Evolutionary conservation across 2,888 invertebrate genomes (phyloP).

Genomic region (Brachypalpus laphriformis): DNA sequence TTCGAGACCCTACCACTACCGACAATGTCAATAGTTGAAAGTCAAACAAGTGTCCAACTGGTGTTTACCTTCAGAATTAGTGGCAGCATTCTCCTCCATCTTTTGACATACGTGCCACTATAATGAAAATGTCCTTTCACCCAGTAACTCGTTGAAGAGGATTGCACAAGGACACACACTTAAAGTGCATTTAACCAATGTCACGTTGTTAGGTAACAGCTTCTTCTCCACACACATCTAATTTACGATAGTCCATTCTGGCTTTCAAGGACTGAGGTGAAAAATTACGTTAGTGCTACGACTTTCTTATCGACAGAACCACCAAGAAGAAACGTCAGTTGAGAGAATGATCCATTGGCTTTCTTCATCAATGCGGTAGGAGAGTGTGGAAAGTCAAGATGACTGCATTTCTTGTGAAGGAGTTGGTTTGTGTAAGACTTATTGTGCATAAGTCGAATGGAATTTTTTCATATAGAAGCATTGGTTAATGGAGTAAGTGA

Average conservation of each 20-base stretch:
- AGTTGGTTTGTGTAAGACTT: constrained; percentile 12
- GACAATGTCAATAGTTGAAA: constrained; percentile 57
- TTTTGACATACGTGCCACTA: neutral
- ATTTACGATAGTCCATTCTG: constrained; percentile 32
- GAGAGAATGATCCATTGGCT: constrained; percentile 62
- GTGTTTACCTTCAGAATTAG: constrained; percentile 64
- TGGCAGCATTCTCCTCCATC: constrained; percentile 25
- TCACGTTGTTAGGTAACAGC: constrained; percentile 59
- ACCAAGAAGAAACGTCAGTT: constrained; percentile 47
- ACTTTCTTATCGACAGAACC: constrained; percentile 48
- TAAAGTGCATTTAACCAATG: constrained; percentile 63
- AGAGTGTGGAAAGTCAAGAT: constrained; percentile 11
- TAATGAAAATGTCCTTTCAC: constrained; percentile 26
- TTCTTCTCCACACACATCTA: constrained; percentile 52
- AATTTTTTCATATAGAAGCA: neutral
- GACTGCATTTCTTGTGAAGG: constrained; percentile 25
- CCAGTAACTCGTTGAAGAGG: neutral
- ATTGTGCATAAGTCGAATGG: neutral
- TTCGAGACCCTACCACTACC: neutral
- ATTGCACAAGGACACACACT: constrained; percentile 39
- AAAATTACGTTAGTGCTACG: constrained; percentile 39
- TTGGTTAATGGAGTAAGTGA: constrained; percentile 28
- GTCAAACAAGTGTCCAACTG: constrained; percentile 72
- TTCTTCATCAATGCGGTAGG: constrained; percentile 6
- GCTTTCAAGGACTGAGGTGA: constrained; percentile 41